Base-by-base conservation (phyloP, 2,888 invertebrate genomes). In the Herminia tarsipennalis region DNA sequence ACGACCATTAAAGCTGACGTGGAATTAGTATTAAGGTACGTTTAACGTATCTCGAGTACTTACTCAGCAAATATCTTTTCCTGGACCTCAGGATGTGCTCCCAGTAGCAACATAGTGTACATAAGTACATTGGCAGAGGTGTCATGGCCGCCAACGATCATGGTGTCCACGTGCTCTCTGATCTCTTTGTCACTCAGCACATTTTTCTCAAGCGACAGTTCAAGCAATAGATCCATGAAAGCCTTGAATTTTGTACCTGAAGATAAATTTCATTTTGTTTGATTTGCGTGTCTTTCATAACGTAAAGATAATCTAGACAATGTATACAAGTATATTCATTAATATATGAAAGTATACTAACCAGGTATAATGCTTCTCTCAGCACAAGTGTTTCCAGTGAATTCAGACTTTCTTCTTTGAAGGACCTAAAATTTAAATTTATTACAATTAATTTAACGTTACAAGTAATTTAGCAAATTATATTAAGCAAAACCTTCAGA, bases 141-240 rank as follows among this genome's bases (percentile, higher is more conserved):
- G 53, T 92, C 89, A 60, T 91, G 87, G 45, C 93, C 93, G 1
- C 92, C 93, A 1, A 92, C 86, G 45, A 93, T 92, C 80, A 93
- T 92, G 0, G 93, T 93, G 53, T 93, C 92, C 0, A 93, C 92
- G 63, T 94, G 93, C 45, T 93, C 92, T 47, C 92, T 73, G 5
- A 94, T 80, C 63, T 93, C 92, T 36, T 80, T 69, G 58, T 93
- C 92, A 3, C 87, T 92, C 3, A 93, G 83, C 0, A 72, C 83
- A 0, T 70, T 76, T 17, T 86, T 86, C 10, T 84, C 82, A 18
- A 85, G 69, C 1, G 86, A 76, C 2, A 92, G 65, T 49, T 93
- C 92, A 25, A 93, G 74, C 1, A 93, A 70, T 0, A 92, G 78
- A 46, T 93, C 93, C 67, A 93, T 73, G 69, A 93, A 93, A 0